A percentile compares a stretch with the other conserved stretches of the same genome.
These are phyloP conservation scores for Archips xylosteana DNA, from an alignment of 2,888 invertebrate species.

Conservation along the genomic window DNA sequence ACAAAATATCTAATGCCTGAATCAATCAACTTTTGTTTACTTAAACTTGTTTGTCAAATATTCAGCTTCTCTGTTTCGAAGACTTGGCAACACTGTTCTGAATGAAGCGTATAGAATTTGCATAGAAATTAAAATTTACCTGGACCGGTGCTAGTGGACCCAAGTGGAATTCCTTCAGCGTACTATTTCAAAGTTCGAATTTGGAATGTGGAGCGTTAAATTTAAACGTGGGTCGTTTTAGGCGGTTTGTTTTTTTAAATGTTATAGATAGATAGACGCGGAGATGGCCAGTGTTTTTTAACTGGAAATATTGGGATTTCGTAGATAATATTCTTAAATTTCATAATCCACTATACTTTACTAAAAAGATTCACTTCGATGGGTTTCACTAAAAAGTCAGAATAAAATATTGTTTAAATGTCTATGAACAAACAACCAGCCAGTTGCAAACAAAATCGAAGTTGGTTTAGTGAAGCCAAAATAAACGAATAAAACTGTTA, in stretches of 20 bases:
- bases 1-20: too few relatives aligned
- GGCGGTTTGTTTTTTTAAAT: conserved; percentile 24
- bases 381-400: too few relatives aligned
- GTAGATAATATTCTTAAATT: background rate
- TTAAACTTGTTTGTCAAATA: background rate
- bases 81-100: conserved; percentile 45
- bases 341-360: too few relatives aligned
- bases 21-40: too few relatives aligned
- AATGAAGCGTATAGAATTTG: conserved; percentile 75
- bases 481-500: too few relatives aligned
- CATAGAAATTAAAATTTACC: conserved; percentile 86
- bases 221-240: conserved; percentile 28
- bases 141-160: conserved; percentile 76
- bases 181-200: conserved; percentile 54
- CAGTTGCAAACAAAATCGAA: too few relatives aligned
- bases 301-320: background rate
- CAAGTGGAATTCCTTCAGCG: conserved; percentile 69
- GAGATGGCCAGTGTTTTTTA: background rate
- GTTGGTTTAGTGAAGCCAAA: too few relatives aligned
- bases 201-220: conserved; percentile 53
- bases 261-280: background rate
- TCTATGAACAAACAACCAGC: too few relatives aligned
- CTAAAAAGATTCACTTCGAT: too few relatives aligned
- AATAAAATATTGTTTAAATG: too few relatives aligned
- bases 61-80: background rate